These are phyloP conservation scores for Pelodiscus sinensis DNA, from an alignment of 2,113 vertebrate species.

Conservation along the genomic window DNA sequence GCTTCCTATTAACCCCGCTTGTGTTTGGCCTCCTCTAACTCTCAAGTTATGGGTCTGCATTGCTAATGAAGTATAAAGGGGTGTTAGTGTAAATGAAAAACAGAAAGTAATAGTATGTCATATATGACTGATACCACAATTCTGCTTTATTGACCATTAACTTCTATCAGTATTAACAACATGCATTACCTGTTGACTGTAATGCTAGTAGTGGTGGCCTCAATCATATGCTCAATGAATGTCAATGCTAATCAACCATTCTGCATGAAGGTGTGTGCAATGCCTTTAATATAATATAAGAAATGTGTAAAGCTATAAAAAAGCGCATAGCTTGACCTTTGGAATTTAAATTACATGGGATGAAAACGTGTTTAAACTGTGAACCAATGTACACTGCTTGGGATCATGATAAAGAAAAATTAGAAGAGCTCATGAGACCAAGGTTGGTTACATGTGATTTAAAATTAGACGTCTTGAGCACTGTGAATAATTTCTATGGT, in stretches of 20 bases:
- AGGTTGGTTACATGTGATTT: constrained; percentile 27
- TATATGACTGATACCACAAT: rapidly evolving
- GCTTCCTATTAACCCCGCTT: background rate
- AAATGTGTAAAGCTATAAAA: background rate
- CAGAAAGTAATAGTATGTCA: background rate
- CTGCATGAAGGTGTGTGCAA: background rate
- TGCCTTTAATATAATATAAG: background rate
- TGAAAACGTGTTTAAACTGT: background rate
- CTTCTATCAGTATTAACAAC: background rate
- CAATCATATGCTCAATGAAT: background rate
- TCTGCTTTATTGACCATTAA: background rate
- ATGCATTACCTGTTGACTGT: background rate
- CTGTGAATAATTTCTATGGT: constrained; percentile 45
- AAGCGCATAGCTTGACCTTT: background rate
- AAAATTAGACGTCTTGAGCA: constrained; percentile 54
- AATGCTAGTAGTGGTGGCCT: background rate
- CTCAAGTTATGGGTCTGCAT: background rate
- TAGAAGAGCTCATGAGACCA: constrained; percentile 31
- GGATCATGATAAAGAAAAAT: constrained; percentile 15
- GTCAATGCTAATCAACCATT: background rate
- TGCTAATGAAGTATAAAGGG: background rate
- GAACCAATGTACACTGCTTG: background rate
- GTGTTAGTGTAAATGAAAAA: background rate
- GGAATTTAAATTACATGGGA: background rate
- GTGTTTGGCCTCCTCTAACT: background rate